These are phyloP conservation scores for Platycheirus albimanus DNA, from an alignment of 2,888 invertebrate species.

Conservation along the genomic window DNA sequence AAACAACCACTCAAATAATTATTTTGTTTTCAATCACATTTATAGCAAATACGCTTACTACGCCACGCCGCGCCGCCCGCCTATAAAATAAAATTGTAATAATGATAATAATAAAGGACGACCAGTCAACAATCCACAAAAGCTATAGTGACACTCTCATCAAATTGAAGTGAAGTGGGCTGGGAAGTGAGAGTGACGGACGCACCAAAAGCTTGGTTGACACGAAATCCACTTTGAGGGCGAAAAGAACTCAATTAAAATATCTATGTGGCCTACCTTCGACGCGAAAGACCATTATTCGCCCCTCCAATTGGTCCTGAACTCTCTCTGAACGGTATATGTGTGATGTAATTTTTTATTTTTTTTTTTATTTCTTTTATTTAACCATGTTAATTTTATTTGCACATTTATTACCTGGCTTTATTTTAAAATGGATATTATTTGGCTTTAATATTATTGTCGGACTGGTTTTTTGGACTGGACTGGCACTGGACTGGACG, in stretches of 20 bases:
- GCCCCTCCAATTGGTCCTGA: background rate
- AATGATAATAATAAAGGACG: no score
- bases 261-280: slow-evolving; percentile 38
- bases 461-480: slow-evolving; percentile 31
- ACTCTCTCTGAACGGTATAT: no score
- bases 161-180: no score
- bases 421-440: slow-evolving; percentile 72
- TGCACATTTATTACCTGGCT: slow-evolving; percentile 74
- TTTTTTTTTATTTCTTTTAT: no score
- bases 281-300: no score
- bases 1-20: no score
- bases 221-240: slow-evolving; percentile 56
- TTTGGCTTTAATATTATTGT: slow-evolving; percentile 66
- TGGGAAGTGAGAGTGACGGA: no score
- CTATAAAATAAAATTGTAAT: no score
- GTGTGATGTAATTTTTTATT: slow-evolving; percentile 71
- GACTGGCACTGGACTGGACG: slow-evolving; percentile 1
- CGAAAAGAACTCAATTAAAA: slow-evolving; percentile 67
- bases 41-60: no score
- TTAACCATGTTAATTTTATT: slow-evolving; percentile 73
- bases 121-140: slow-evolving; percentile 3
- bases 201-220: slow-evolving; percentile 40
- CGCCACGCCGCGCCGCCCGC: no score
- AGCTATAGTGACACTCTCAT: slow-evolving; percentile 10
- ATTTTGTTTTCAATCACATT: no score